Percentiles rank a stretch among this genome's conserved stretches.
Evolutionary conservation across 2,113 vertebrate genomes (phyloP).

Genomic region (Rana temporaria): DNA sequence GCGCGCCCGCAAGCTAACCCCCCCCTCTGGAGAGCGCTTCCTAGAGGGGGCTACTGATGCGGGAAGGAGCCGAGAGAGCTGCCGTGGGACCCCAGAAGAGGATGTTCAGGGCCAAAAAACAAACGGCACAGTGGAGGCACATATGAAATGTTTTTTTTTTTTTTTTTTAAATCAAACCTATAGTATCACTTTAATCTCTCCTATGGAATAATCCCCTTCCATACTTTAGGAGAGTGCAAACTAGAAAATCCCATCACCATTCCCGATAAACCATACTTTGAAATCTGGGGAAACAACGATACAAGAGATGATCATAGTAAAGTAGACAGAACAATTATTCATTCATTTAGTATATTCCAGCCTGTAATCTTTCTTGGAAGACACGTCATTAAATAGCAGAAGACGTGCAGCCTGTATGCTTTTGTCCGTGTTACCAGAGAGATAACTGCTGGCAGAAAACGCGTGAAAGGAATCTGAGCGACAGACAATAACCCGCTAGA

Average conservation of each 20-base stretch:
- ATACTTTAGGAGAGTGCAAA: constrained; percentile 14
- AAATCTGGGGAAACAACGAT: constrained; percentile 28
- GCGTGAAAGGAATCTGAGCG: constrained; percentile 28
- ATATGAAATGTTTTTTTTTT: too few species aligned
- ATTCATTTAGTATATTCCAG: constrained; percentile 26
- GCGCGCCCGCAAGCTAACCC: too few species aligned
- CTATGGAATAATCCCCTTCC: background rate
- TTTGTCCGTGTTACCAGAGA: constrained; percentile 48
- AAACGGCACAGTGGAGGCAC: too few species aligned
- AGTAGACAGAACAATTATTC: constrained; percentile 33
- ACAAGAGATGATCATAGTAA: constrained; percentile 33
- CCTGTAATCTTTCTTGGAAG: constrained; percentile 31
- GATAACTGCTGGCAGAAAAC: constrained; percentile 35
- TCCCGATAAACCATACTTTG: constrained; percentile 31
- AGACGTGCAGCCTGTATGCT: constrained; percentile 34
- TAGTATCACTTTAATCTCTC: too few species aligned
- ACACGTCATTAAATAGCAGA: constrained; percentile 12
- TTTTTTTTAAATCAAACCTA: too few species aligned
- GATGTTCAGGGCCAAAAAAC: too few species aligned
- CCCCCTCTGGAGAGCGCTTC: too few species aligned
- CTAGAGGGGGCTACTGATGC: too few species aligned
- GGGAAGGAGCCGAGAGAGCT: too few species aligned
- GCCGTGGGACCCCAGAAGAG: too few species aligned
- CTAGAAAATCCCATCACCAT: constrained; percentile 16
- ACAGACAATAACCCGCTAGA: constrained; percentile 8